Percentiles rank a stretch among this genome's conserved stretches.
Conservation (phyloP, 2,797 vertebrate genomes). For the Brachyrhaphis roseni region DNA sequence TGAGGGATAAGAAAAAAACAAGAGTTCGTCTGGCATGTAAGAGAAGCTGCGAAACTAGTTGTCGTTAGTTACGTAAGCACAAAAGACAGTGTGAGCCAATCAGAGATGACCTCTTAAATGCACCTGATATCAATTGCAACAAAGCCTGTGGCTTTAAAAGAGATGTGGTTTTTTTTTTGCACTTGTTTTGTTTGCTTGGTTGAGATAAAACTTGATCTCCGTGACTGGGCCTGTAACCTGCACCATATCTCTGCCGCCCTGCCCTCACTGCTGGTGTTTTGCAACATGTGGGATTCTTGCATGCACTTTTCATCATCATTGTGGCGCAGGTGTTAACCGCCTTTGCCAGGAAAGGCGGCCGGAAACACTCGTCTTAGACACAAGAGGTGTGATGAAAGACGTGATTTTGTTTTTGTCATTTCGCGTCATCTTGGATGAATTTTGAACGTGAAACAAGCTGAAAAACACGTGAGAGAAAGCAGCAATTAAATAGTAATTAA, state of each 20-base stretch:
- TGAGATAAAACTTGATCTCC: neutral
- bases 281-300: constrained; percentile 1
- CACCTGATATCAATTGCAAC: neutral
- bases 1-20: constrained; percentile 48
- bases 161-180: neutral
- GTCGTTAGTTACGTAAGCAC: neutral
- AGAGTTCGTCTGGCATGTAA: constrained; percentile 8
- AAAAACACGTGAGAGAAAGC: neutral
- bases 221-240: neutral
- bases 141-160: neutral
- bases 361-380: neutral
- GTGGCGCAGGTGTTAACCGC: neutral
- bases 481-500: neutral
- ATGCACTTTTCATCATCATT: constrained; percentile 10
- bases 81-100: constrained; percentile 4
- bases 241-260: neutral
- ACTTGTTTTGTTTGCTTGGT: neutral
- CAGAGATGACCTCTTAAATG: constrained; percentile 1
- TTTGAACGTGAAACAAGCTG: neutral
- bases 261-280: neutral
- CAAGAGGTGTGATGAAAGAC: neutral
- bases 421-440: neutral
- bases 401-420: neutral
- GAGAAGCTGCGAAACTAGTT: constrained; percentile 18
- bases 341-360: constrained; percentile 20